These are phyloP conservation scores for Pseudomugil tenellus DNA, from an alignment of 2,797 vertebrate genomes.

Conservation along the genomic window DNA sequence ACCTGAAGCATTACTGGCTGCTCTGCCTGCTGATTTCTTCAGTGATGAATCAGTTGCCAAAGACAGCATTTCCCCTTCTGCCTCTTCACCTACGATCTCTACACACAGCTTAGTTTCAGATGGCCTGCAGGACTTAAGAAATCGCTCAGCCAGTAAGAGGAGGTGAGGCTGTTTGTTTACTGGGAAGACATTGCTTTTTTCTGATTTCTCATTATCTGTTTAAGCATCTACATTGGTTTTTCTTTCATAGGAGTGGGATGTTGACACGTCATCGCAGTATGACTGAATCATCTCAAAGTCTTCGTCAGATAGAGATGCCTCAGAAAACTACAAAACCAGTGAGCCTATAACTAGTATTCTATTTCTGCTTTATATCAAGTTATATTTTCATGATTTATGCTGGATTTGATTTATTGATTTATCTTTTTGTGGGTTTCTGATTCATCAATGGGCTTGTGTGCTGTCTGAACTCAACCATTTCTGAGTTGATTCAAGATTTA, in stretches of 20 bases:
- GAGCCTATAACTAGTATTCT: conserved; percentile 43
- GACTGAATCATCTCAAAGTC: conserved; percentile 88
- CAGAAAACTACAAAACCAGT: conserved; percentile 86
- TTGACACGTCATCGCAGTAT: conserved; percentile 92
- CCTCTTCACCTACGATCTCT: conserved; percentile 69
- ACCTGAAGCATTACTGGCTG: conserved; percentile 85
- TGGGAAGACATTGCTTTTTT: background rate
- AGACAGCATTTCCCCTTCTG: conserved; percentile 83
- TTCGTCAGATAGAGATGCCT: conserved; percentile 93
- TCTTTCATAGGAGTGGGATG: conserved; percentile 81
- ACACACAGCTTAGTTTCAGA: conserved; percentile 58
- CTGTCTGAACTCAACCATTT: background rate
- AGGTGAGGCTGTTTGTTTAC: conserved; percentile 73
- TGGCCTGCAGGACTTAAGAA: conserved; percentile 88
- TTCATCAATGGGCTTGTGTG: background rate
- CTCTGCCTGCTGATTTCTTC: conserved; percentile 92
- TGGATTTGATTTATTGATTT: too few relatives aligned
- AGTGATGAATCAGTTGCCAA: conserved; percentile 91
- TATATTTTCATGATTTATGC: too few relatives aligned
- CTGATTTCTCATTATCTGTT: background rate
- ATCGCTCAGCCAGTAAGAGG: conserved; percentile 88
- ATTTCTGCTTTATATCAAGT: background rate
- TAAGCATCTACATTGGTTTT: background rate
- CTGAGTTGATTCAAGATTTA: background rate
- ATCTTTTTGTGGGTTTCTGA: too few relatives aligned